Percentiles rank a stretch among this genome's conserved stretches.
phyloP scores from a whole-genome alignment of 2,113 vertebrate species.

The Siphamia tubifer region DNA sequence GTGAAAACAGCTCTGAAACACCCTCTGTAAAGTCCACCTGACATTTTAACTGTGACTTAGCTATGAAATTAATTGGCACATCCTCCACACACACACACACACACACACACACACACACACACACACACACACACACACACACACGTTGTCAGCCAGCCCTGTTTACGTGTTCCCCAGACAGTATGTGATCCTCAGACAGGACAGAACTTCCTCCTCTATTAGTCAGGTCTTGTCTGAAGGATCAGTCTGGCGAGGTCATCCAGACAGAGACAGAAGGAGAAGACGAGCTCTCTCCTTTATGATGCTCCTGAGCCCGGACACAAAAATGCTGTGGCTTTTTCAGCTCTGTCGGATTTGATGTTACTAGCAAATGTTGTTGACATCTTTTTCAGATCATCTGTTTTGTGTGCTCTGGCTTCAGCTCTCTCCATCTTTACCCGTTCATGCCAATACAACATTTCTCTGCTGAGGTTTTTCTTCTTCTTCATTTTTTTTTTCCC shows the following conservation, averaged over 20 bases:
- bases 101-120: background rate
- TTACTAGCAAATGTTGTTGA: constrained; percentile 69
- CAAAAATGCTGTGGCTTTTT: constrained; percentile 45
- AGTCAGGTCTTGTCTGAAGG: constrained; percentile 64
- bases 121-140: background rate
- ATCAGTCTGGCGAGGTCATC: constrained; percentile 72
- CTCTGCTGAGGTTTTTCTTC: too few relatives aligned
- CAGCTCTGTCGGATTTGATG: constrained; percentile 40
- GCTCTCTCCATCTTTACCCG: background rate
- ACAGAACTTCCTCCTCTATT: constrained; percentile 63
- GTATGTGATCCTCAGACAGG: constrained; percentile 74
- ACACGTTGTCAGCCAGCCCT: constrained; percentile 58
- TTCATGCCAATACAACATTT: too few relatives aligned
- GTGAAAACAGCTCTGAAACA: constrained; percentile 51
- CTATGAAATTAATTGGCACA: constrained; percentile 67
- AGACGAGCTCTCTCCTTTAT: constrained; percentile 61
- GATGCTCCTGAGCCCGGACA: constrained; percentile 59
- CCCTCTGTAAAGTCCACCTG: constrained; percentile 50
- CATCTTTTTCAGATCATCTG: constrained; percentile 39
- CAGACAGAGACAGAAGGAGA: constrained; percentile 44
- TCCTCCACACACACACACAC: constrained; percentile 17
- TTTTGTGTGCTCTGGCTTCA: background rate
- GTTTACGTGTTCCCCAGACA: constrained; percentile 73
- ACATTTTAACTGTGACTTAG: constrained; percentile 56
- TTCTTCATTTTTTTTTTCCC: too few relatives aligned